Base-by-base conservation (phyloP, 2,888 invertebrate species). In the Zygaena filipendulae region DNA sequence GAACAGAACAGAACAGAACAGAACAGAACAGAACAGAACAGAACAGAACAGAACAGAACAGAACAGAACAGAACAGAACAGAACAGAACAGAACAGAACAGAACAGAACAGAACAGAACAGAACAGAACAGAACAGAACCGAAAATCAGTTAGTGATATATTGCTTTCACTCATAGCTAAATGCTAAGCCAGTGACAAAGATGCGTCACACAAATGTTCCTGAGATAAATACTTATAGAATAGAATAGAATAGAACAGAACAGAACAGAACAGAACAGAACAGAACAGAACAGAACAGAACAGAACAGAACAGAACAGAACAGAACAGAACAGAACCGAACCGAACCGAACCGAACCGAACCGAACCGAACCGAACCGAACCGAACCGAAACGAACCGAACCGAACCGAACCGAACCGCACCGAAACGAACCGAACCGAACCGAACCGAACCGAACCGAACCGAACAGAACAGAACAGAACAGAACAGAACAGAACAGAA, bases 61-160 rank as follows among this genome's bases (percentile, higher is more conserved):
- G 21, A 21, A 21, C 9, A 9, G 21, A 21, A 21, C 9, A 21
- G 4, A 21, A 9, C 9, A 21, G 4, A n/a, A 6, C 21, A 21
- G 5, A 4, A 6, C 21, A 6, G 5, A 9, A 11, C 18, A 21
- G 14, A 7, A 27, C 27, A 21, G 21, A 4, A 27, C 21, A 12
- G 21, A 13, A 27, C 20, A 21, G 21, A 6, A 27, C 27, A 21
- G 21, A 4, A 27, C 21, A 13, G 21, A 13, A 27, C 21, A 9
- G 21, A 11, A 27, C 27, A 10, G 27, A 11, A 27, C 27, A 13
- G 27, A 13, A 21, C 20, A 13, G 27, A 11, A 21, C 21, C 13
- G 27, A 11, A 21, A 21, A 13, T 13, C 3, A 27, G 21, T 13
- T 13, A 6, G 21, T 13, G 21, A 13, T n/a, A 27, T n/a, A n/a